Evolutionary conservation across 2,797 vertebrate species (phyloP).

Genomic region (Buphagus erythrorhynchus): DNA sequence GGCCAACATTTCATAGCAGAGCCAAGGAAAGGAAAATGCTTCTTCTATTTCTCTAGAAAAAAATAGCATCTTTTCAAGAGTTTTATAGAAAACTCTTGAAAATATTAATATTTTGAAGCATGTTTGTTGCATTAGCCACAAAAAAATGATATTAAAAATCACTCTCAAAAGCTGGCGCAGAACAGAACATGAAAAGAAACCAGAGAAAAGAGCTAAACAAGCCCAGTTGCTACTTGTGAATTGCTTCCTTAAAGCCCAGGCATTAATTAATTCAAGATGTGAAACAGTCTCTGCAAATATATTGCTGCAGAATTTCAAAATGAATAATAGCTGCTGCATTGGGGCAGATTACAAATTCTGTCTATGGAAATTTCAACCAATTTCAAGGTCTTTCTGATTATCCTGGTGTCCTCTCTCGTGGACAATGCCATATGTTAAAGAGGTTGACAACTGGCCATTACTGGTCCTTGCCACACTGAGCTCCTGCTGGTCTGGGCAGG

Average conservation of each 20-base stretch:
- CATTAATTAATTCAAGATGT: background rate
- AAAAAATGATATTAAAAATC: background rate
- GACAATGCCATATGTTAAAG: background rate
- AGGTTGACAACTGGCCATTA: background rate
- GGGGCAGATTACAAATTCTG: background rate
- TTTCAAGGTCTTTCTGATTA: background rate
- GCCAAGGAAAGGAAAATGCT: background rate
- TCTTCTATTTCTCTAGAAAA: background rate
- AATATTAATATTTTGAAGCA: background rate
- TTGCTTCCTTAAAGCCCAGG: background rate
- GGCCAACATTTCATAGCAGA: background rate
- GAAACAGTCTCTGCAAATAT: background rate
- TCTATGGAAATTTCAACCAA: background rate
- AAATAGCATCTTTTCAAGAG: background rate
- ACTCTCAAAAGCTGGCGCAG: background rate
- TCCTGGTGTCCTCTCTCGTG: background rate
- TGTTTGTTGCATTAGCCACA: background rate
- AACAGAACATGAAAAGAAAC: background rate
- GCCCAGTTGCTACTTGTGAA: background rate
- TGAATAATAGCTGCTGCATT: background rate
- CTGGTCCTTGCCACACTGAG: background rate
- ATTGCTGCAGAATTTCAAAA: background rate
- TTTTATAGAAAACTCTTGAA: background rate
- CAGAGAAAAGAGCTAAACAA: background rate
- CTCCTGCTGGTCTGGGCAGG: background rate